Evolutionary conservation across 2,113 vertebrate species (phyloP).

Genomic region (Pyrgilauda ruficollis): DNA sequence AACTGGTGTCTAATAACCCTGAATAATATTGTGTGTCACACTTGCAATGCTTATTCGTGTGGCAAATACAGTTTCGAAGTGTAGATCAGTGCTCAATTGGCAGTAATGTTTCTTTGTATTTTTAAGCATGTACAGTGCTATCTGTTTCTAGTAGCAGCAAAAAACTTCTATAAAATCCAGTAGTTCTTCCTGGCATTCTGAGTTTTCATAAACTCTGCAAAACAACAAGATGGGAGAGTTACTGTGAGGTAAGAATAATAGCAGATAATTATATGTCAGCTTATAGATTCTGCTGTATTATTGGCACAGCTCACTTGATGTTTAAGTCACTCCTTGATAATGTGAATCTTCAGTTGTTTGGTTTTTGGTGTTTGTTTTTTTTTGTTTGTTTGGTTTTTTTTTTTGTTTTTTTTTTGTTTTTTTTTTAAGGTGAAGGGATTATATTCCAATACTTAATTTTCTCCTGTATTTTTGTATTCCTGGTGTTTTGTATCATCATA

Average conservation of each 20-base stretch:
- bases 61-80: not conserved
- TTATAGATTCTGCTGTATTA: not conserved
- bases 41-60: not conserved
- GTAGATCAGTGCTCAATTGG: not conserved
- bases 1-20: not conserved
- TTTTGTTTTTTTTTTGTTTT: not conserved
- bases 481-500: not conserved
- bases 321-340: not conserved
- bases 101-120: not conserved
- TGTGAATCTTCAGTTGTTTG: not conserved
- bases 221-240: not conserved
- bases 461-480: not conserved
- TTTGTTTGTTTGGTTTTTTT: too few relatives aligned
- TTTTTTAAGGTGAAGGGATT: not conserved
- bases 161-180: not conserved
- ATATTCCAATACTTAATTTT: not conserved
- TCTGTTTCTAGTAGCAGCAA: not conserved
- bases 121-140: not conserved
- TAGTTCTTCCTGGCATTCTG: not conserved
- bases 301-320: not conserved
- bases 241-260: not conserved
- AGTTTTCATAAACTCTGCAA: not conserved
- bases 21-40: not conserved
- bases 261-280: not conserved
- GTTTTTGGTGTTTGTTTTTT: too few relatives aligned